These are phyloP conservation scores for Eupleurogrammus muticus DNA, from an alignment of 2,797 vertebrate genomes.

Conservation along the genomic window DNA sequence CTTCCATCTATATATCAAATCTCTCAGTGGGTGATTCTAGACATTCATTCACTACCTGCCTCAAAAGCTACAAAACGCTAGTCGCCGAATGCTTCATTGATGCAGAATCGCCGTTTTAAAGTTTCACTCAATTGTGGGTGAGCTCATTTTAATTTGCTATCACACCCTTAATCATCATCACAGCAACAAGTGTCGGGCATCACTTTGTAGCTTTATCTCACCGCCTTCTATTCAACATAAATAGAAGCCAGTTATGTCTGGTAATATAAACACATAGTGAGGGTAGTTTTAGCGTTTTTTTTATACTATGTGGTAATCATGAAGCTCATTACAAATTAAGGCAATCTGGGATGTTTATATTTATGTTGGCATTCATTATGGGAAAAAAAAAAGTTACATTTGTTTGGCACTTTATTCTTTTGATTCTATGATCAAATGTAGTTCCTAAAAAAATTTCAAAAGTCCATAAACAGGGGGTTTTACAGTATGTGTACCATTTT, in stretches of 20 bases:
- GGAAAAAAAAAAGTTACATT: background rate
- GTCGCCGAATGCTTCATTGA: too few species aligned
- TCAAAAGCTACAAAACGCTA: too few species aligned
- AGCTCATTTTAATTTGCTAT: too few species aligned
- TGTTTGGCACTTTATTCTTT: conserved; percentile 46
- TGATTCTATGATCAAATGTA: conserved; percentile 10
- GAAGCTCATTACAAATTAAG: conserved; percentile 4
- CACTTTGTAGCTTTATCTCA: too few species aligned
- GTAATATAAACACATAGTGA: background rate
- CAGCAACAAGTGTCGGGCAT: too few species aligned
- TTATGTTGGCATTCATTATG: background rate
- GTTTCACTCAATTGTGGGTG: too few species aligned
- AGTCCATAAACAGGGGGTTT: background rate
- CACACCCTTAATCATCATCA: too few species aligned
- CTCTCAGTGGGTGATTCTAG: background rate
- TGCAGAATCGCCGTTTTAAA: too few species aligned
- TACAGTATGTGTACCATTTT: conserved; percentile 7
- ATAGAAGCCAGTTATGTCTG: too few species aligned
- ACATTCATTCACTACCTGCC: conserved; percentile 1
- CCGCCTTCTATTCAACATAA: too few species aligned
- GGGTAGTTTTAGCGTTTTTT: conserved; percentile 4
- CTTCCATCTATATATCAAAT: background rate
- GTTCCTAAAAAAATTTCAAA: conserved; percentile 7
- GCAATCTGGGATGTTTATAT: conserved; percentile 1
- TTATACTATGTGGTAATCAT: background rate